These are phyloP conservation scores for Microcebus tavaratra DNA, from an alignment of 2,113 vertebrate genomes.

Conservation along the genomic window DNA sequence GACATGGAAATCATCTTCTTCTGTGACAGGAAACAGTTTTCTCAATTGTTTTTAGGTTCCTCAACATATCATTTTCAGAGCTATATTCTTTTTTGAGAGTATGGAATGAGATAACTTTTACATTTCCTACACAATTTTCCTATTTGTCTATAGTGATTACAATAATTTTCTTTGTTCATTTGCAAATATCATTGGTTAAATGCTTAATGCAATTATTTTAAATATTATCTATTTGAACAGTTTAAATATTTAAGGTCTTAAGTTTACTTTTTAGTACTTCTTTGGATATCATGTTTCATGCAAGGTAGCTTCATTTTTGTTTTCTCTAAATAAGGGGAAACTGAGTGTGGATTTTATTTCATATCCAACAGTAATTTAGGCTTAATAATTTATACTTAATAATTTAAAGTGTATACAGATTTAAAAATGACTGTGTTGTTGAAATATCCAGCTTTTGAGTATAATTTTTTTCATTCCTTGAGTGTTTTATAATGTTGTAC, in stretches of 20 bases:
- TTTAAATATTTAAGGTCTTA: constrained; percentile 8
- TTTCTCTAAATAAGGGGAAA: too few species aligned
- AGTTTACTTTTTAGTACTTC: too few species aligned
- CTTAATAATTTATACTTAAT: too few species aligned
- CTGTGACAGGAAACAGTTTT: background rate
- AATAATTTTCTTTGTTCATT: background rate
- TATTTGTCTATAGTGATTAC: background rate
- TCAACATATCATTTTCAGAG: background rate
- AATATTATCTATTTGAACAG: background rate
- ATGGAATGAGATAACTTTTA: background rate
- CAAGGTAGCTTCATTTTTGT: too few species aligned
- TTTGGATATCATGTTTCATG: too few species aligned
- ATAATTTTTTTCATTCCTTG: too few species aligned
- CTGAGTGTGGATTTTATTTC: too few species aligned
- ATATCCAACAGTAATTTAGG: too few species aligned
- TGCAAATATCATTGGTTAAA: background rate
- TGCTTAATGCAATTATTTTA: background rate
- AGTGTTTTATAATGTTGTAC: too few species aligned
- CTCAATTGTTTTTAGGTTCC: background rate
- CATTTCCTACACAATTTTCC: background rate
- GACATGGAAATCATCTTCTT: background rate
- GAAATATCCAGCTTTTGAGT: too few species aligned
- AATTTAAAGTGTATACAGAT: too few species aligned
- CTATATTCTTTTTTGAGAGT: background rate
- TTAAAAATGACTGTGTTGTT: too few species aligned